These are phyloP conservation scores for Sebastiscus tertius DNA, from an alignment of 2,797 vertebrate genomes.

Conservation along the genomic window DNA sequence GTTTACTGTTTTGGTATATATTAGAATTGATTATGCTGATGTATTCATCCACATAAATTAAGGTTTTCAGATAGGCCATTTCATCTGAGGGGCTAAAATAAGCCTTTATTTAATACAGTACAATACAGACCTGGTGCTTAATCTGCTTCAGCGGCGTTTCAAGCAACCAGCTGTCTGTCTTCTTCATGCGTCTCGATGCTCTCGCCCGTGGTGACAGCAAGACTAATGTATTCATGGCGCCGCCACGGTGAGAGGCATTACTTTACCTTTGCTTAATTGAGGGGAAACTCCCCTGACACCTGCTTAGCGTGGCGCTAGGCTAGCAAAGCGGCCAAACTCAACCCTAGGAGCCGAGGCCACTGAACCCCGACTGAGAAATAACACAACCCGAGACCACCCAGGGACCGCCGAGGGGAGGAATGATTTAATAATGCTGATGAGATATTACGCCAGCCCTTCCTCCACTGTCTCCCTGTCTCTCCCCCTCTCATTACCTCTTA, in stretches of 20 bases:
- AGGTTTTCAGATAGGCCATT: conserved; percentile 15
- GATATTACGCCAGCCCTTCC: conserved; percentile 62
- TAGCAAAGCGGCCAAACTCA: conserved; percentile 58
- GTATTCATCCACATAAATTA: conserved; percentile 29
- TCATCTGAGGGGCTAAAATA: conserved; percentile 1
- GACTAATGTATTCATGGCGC: conserved; percentile 81
- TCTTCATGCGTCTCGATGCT: conserved; percentile 41
- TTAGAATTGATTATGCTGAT: conserved; percentile 31
- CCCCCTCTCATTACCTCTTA: conserved; percentile 45
- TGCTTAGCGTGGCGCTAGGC: conserved; percentile 72
- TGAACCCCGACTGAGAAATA: conserved; percentile 81
- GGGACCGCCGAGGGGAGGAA: conserved; percentile 64
- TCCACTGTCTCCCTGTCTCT: conserved; percentile 19
- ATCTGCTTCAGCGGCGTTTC: conserved; percentile 21
- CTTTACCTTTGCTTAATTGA: conserved; percentile 88
- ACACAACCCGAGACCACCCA: conserved; percentile 70
- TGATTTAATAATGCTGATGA: conserved; percentile 83
- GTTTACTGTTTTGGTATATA: conserved; percentile 16
- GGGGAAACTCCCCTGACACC: conserved; percentile 84
- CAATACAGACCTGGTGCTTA: conserved; percentile 9
- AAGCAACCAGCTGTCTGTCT: conserved; percentile 65
- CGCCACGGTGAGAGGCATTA: conserved; percentile 75
- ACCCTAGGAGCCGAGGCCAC: conserved; percentile 65
- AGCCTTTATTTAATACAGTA: conserved; percentile 14
- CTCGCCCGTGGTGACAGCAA: conserved; percentile 72